phyloP scores from a whole-genome alignment of 2,888 invertebrate genomes.

The Nebria salina region DNA sequence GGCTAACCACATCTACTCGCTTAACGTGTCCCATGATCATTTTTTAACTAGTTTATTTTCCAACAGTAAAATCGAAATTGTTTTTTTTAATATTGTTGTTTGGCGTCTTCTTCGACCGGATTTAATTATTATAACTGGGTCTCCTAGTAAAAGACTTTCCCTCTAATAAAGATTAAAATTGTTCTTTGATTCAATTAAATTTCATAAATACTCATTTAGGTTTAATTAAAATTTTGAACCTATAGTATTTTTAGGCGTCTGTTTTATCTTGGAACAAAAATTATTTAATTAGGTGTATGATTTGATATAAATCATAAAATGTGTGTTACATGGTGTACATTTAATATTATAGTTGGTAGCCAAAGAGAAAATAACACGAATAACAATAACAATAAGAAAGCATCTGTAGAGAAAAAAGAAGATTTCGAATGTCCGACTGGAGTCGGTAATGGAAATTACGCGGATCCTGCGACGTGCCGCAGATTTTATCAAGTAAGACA shows the following conservation, averaged over 20 bases:
- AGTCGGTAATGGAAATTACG: slow-evolving; percentile 87
- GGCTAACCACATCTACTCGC: slow-evolving; percentile 5
- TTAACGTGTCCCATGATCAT: slow-evolving; percentile 3
- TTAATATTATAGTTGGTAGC: slow-evolving; percentile 59
- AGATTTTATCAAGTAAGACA: slow-evolving; percentile 85
- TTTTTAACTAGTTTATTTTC: slow-evolving; percentile 10
- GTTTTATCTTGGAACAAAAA: no score
- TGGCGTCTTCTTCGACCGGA: neutral
- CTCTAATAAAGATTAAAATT: neutral
- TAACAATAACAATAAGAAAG: slow-evolving; percentile 51
- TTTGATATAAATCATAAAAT: no score
- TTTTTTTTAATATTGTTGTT: neutral
- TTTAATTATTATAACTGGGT: neutral
- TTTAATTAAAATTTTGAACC: neutral
- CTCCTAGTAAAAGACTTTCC: neutral
- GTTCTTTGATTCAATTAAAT: neutral
- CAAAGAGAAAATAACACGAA: slow-evolving; percentile 59
- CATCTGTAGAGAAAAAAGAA: slow-evolving; percentile 65
- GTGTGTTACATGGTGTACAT: neutral
- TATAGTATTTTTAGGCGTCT: no score
- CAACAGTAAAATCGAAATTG: slow-evolving; percentile 4
- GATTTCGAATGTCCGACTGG: slow-evolving; percentile 85
- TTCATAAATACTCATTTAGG: neutral
- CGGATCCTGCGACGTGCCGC: slow-evolving; percentile 87
- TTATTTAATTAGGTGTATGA: no score